These are phyloP conservation scores for Pachycephus smyrnensis DNA, from an alignment of 2,888 invertebrate genomes.

Conservation along the genomic window DNA sequence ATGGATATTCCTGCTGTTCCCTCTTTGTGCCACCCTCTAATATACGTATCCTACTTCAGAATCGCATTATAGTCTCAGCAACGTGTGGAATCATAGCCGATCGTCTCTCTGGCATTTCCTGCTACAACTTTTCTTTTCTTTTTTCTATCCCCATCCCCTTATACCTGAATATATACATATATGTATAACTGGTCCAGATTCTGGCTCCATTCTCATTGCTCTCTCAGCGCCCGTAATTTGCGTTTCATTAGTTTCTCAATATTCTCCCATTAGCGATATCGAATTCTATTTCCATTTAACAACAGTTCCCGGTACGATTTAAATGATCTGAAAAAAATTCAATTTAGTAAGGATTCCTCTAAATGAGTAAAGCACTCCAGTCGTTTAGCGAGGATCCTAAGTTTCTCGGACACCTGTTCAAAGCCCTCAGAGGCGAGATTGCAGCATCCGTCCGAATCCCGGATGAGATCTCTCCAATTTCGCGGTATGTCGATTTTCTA, in stretches of 20 bases:
- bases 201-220: neutral
- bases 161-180: neutral
- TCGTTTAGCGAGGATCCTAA: neutral
- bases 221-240: neutral
- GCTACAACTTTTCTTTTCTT: neutral
- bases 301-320: neutral
- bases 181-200: neutral
- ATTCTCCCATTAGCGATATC: neutral
- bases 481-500: slow-evolving; percentile 9
- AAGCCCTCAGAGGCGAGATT: neutral
- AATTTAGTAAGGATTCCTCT: neutral
- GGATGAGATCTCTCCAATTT: slow-evolving; percentile 7
- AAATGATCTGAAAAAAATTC: neutral
- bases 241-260: neutral
- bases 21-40: neutral
- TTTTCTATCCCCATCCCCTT: neutral
- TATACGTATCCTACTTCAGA: neutral
- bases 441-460: neutral
- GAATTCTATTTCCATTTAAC: neutral
- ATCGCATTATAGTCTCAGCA: neutral
- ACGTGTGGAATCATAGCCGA: neutral
- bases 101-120: neutral
- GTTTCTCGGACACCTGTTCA: neutral
- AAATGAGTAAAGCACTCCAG: neutral
- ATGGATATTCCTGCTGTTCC: neutral